phyloP scores from a whole-genome alignment of 1,140 invertebrate species.

The Drosophila pruinosa region DNA sequence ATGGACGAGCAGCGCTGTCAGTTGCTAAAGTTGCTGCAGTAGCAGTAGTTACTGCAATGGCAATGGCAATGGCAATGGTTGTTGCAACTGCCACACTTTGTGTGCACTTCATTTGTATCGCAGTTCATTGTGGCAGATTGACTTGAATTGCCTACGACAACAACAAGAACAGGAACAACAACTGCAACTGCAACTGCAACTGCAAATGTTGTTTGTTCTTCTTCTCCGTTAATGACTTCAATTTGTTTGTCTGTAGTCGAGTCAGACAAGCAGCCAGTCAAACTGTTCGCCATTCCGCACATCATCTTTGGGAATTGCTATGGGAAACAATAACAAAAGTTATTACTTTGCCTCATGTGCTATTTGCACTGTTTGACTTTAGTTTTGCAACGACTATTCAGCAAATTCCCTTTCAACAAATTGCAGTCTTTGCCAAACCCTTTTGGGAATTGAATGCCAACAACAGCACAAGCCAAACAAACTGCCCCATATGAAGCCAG shows the following conservation, averaged over 20 bases:
- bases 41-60: neutral
- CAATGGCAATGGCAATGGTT: neutral
- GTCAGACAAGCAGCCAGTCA: too few relatives aligned
- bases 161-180: neutral
- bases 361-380: too few relatives aligned
- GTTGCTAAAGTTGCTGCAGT: neutral
- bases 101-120: slow-evolving; percentile 34
- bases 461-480: neutral
- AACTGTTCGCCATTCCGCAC: neutral
- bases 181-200: neutral
- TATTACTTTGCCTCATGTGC: neutral
- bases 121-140: slow-evolving; percentile 13
- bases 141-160: slow-evolving; percentile 3
- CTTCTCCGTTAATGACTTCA: neutral
- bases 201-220: neutral
- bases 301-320: neutral
- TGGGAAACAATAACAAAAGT: neutral
- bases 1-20: slow-evolving; percentile 22
- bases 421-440: neutral
- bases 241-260: neutral
- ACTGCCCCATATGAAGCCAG: neutral
- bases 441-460: neutral
- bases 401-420: neutral
- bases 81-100: slow-evolving; percentile 36
- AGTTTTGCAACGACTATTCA: too few relatives aligned